A percentile compares a stretch with the other conserved stretches of the same genome.
phyloP scores from a whole-genome alignment of 1,140 invertebrate genomes.

The Venturia canescens region DNA sequence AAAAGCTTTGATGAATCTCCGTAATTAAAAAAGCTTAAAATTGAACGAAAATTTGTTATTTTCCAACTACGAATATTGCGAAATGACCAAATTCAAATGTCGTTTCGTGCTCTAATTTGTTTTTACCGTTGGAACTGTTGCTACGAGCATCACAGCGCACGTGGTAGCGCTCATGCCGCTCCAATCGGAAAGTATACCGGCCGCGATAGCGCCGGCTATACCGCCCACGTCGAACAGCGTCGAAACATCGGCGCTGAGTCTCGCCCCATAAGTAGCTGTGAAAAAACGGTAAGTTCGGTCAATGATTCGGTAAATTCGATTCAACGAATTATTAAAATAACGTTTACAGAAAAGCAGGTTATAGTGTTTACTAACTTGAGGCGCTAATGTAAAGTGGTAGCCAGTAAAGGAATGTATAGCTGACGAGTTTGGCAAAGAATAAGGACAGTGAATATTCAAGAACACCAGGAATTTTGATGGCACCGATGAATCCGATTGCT shows the following conservation, averaged over 20 bases:
- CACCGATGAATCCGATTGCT: slow-evolving; percentile 88
- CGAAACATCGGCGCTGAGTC: slow-evolving; percentile 89
- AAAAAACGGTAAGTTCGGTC: slow-evolving; percentile 52
- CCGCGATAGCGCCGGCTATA: slow-evolving; percentile 91
- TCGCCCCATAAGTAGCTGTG: slow-evolving; percentile 83
- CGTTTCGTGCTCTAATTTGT: not conserved
- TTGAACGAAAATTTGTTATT: no score
- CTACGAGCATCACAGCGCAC: slow-evolving; percentile 88
- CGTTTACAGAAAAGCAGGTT: slow-evolving; percentile 12
- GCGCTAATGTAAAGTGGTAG: slow-evolving; percentile 92
- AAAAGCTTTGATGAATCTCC: no score
- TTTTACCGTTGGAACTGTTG: slow-evolving; percentile 89
- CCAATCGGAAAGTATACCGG: slow-evolving; percentile 91
- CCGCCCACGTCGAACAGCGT: slow-evolving; percentile 95
- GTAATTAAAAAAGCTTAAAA: no score
- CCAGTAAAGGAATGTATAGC: slow-evolving; percentile 98
- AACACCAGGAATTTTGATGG: slow-evolving; percentile 93
- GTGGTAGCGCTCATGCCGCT: slow-evolving; percentile 90
- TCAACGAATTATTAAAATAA: slow-evolving; percentile 23
- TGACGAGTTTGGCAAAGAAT: slow-evolving; percentile 98
- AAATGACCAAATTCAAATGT: slow-evolving; percentile 23
- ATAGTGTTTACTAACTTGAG: slow-evolving; percentile 83
- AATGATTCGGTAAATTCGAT: slow-evolving; percentile 12
- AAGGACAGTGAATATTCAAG: slow-evolving; percentile 95
- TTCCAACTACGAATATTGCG: no score